Evolutionary conservation across 2,888 invertebrate genomes (phyloP).

Genomic region (Chymomyza caudatula): DNA sequence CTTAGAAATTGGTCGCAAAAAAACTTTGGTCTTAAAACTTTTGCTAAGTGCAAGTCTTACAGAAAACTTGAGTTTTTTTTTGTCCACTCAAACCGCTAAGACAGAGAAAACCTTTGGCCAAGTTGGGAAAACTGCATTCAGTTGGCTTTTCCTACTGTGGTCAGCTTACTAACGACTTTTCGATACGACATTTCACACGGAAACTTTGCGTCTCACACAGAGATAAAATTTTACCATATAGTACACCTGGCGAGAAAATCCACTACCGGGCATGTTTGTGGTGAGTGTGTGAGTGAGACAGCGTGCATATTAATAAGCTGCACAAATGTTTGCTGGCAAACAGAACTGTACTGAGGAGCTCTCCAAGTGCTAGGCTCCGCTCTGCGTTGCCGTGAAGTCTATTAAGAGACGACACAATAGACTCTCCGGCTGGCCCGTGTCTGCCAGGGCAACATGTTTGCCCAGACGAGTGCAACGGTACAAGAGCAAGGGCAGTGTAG

Average conservation of each 20-base stretch:
- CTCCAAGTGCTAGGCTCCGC: conserved; percentile 12
- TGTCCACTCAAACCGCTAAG: conserved; percentile 18
- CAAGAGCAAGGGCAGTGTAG: conserved; percentile 2
- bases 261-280: neutral
- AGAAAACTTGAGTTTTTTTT: conserved; percentile 47
- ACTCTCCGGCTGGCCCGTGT: conserved; percentile 19
- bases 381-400: conserved; percentile 46
- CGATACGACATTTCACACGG: conserved; percentile 45
- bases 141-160: conserved; percentile 1
- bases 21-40: conserved; percentile 53
- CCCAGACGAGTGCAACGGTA: conserved; percentile 1
- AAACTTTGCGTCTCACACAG: conserved; percentile 53
- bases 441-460: conserved; percentile 35
- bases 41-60: conserved; percentile 59
- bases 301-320: conserved; percentile 64
- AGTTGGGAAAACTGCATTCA: neutral
- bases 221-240: conserved; percentile 61
- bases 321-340: conserved; percentile 59
- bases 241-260: conserved; percentile 7
- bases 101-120: conserved; percentile 36
- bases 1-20: conserved; percentile 30
- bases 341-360: conserved; percentile 40
- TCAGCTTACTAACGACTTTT: conserved; percentile 70
- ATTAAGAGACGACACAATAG: conserved; percentile 58
- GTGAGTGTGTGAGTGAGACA: conserved; percentile 18